These are phyloP conservation scores for Lypha dubia DNA, from an alignment of 2,888 invertebrate genomes.

Conservation along the genomic window DNA sequence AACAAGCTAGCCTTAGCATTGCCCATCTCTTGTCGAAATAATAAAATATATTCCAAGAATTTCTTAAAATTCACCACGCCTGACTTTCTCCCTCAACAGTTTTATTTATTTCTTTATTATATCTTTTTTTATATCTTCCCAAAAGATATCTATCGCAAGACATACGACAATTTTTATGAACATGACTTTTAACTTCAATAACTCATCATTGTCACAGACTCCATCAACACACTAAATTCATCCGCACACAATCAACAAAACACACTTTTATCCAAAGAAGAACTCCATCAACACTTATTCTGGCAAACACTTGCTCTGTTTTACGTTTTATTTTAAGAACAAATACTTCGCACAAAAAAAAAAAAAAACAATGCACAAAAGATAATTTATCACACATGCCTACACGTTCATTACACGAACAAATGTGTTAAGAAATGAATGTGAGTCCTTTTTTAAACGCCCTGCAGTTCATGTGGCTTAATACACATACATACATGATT, in stretches of 20 bases:
- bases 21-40: background rate
- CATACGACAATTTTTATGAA: slow-evolving; percentile 64
- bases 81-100: background rate
- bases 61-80: background rate
- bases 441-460: slow-evolving; percentile 8
- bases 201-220: slow-evolving; percentile 66
- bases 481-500: no score
- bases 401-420: slow-evolving; percentile 74
- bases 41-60: background rate
- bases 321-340: slow-evolving; percentile 50
- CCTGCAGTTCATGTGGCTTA: background rate
- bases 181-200: slow-evolving; percentile 72
- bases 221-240: slow-evolving; percentile 51
- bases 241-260: slow-evolving; percentile 5
- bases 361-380: slow-evolving; percentile 71
- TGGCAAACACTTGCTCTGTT: slow-evolving; percentile 11
- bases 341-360: slow-evolving; percentile 54
- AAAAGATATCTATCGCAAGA: slow-evolving; percentile 42
- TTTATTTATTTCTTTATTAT: slow-evolving; percentile 24
- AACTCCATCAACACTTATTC: slow-evolving; percentile 64
- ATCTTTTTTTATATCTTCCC: background rate
- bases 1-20: no score
- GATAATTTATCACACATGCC: slow-evolving; percentile 82
- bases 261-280: slow-evolving; percentile 32
- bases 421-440: slow-evolving; percentile 17